Evolutionary conservation across 2,888 invertebrate species (phyloP), one percentile per base, ranked within the genome.

Genomic region (Acanthoscelides obtectus): DNA sequence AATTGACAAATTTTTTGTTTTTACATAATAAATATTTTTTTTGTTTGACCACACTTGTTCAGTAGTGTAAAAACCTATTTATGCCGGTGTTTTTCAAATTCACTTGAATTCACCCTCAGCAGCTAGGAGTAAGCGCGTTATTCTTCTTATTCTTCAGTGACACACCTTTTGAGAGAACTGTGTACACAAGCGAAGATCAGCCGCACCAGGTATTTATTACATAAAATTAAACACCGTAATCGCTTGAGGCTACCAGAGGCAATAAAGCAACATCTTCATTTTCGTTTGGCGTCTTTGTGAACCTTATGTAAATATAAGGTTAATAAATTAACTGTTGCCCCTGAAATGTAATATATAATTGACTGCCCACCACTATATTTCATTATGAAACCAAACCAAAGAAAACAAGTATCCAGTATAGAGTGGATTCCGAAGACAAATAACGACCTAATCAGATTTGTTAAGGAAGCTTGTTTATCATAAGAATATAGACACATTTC

Each of bases 331-430:
- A 45, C 45, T 45, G 45, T 12, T 45, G 45, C 45, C 45, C 45
- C 45, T 45, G 12, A 45, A 45, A 6, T 45, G 45, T 45, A 45
- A 74, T 68, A n/a, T 74, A 69, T 74, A 74, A 72, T 74, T 70
- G 71, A 71, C 70, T 71, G 72, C 69, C 66, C 25, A 70, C 70
- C 68, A 67, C 71, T 72, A 69, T 72, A 74, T 72, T 72, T 72
- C 71, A 68, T 69, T 70, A 70, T 68, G 17, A 45, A 45, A 45
- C 45, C 6, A 45, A 45, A 45, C 45, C 6, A 45, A 45, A 45
- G 45, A 45, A 45, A 45, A 45, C 45, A 12, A 12, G 45, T 45
- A 17, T 12, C 45, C 6, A 45, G 45, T 45, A 45, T 45, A 45
- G 45, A 45, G 45, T 45, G 45, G 45, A 45, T 45, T 12, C 6